Percentiles rank a stretch among this genome's conserved stretches.
Conservation (phyloP, 2,888 invertebrate genomes). For the Leptopilina syphax region DNA sequence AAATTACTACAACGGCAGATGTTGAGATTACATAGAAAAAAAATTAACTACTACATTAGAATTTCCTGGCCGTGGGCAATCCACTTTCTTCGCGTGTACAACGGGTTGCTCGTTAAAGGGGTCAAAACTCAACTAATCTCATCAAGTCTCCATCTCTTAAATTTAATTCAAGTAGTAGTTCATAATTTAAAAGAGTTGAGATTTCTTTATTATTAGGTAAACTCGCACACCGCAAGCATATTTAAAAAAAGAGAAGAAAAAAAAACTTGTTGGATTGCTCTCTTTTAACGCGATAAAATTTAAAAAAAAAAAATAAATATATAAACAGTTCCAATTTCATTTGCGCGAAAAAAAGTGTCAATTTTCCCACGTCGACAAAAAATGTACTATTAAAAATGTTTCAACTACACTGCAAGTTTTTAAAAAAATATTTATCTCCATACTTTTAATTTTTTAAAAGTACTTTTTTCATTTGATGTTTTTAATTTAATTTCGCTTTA, state of each 20-base stretch:
- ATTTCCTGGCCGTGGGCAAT: not conserved
- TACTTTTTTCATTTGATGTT: not conserved
- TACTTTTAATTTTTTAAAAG: not conserved
- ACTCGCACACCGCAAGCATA: not conserved
- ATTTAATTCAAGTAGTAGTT: constrained; percentile 14
- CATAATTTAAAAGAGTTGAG: constrained; percentile 19
- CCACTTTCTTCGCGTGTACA: constrained; percentile 18
- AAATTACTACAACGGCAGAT: not conserved
- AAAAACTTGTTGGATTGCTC: not conserved
- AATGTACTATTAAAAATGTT: too few relatives aligned
- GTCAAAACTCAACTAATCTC: constrained; percentile 17
- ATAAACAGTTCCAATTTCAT: too few relatives aligned
- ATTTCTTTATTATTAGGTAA: not conserved
- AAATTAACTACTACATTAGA: not conserved
- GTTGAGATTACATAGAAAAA: not conserved
- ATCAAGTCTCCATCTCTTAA: not conserved
- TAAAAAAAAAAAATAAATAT: too few relatives aligned
- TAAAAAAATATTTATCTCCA: not conserved
- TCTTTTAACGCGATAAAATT: too few relatives aligned
- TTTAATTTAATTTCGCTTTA: too few relatives aligned
- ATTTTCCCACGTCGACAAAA: too few relatives aligned
- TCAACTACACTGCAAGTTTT: too few relatives aligned
- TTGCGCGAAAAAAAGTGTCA: not conserved
- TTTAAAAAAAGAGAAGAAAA: not conserved
- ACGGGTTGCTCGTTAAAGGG: constrained; percentile 3